Evolutionary conservation across 2,797 vertebrate species (phyloP).

Genomic region (Poecilia picta): DNA sequence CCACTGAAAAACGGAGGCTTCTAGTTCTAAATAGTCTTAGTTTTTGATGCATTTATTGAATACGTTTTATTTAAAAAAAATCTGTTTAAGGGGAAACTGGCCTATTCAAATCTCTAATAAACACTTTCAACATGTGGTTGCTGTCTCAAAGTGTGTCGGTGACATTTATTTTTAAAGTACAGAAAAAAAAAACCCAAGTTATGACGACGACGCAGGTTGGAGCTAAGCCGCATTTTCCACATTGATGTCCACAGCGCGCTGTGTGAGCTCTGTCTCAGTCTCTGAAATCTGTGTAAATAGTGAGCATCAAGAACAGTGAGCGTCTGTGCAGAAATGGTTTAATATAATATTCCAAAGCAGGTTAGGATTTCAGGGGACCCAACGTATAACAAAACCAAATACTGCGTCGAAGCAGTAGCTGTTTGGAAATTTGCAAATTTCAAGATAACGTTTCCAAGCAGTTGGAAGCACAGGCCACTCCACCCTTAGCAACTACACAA

Average conservation of each 20-base stretch:
- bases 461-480: neutral
- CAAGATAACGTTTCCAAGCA: neutral
- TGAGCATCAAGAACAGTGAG: neutral
- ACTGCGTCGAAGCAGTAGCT: neutral
- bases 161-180: neutral
- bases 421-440: neutral
- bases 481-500: neutral
- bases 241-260: neutral
- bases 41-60: neutral
- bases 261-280: neutral
- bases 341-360: neutral
- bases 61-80: neutral
- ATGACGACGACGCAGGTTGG: neutral
- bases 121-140: neutral
- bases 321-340: neutral
- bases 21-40: neutral
- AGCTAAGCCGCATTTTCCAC: neutral
- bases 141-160: neutral
- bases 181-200: neutral
- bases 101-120: neutral
- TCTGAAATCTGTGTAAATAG: neutral
- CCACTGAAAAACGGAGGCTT: neutral
- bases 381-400: neutral
- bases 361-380: neutral
- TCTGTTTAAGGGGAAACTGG: neutral